Base-by-base conservation (phyloP, 1,140 invertebrate species). In the Bilobella aurantiaca region DNA sequence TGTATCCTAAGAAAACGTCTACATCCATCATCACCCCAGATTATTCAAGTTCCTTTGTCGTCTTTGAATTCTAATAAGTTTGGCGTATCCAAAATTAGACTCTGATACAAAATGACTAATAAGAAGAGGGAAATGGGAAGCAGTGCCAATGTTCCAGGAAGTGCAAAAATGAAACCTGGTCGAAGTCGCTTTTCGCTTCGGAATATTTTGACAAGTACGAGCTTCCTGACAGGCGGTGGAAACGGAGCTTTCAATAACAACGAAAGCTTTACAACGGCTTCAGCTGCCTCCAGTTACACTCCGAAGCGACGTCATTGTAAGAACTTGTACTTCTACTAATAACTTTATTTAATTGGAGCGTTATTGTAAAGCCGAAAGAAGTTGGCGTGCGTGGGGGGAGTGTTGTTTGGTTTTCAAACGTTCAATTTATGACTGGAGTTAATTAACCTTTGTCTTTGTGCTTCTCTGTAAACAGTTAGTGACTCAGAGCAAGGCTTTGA, bases 401-500 rank as follows among this genome's bases (percentile, higher is more conserved):
- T n/a, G n/a, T n/a, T 42, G 34, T 42, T 18, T 42, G 34, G 18
- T 42, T 42, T 8, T 42, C 34, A 42, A n/a, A n/a, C 34, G 34
- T 18, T 42, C 34, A 12, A 23, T 31, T 18, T 27, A n/a, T 53
- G 18, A 47, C 1, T 18, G n/a, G 30, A 14, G n/a, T 28, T 12
- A 3, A 1, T 27, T 59, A 14, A 21, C 1, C 28, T 59, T 14
- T 58, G 46, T 29, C 3, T 32, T 58, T 28, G 34, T 47, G 42
- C 25, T 61, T 23, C 18, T 57, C 29, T 37, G 53, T 47, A n/a
- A n/a, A 53, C 61, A 72, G 70, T 66, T 46, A 70, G 68, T 30
- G 71, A 73, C n/a, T 73, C 71, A 12, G 70, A 72, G 63, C 70
- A 72, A 72, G 70, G 67, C 18, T 37, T 69, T 18, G 70, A 69